Percentiles rank a stretch among this genome's conserved stretches.
phyloP scores from a whole-genome alignment of 2,113 vertebrate genomes.

The Cromileptes altivelis region DNA sequence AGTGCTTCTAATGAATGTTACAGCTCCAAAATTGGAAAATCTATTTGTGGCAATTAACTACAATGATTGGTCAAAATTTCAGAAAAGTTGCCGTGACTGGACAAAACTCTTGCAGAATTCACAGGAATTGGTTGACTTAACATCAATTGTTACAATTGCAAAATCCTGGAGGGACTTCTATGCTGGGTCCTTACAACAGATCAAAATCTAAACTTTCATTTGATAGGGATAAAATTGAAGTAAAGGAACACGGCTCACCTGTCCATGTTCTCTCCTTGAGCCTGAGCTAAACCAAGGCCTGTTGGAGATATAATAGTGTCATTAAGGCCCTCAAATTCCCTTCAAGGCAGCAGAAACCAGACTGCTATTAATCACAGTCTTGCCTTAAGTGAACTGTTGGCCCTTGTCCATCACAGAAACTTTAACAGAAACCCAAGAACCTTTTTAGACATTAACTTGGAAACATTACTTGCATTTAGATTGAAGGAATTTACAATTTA shows the following conservation, averaged over 20 bases:
- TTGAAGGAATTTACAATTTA: not conserved
- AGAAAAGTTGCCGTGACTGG: no score
- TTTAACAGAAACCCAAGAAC: conserved; percentile 8
- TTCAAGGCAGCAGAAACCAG: conserved; percentile 15
- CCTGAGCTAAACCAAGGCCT: conserved; percentile 94
- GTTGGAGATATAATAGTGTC: conserved; percentile 72
- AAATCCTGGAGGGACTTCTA: no score
- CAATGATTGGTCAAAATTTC: no score
- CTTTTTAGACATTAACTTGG: not conserved
- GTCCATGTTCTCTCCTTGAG: conserved; percentile 92
- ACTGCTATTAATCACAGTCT: conserved; percentile 4
- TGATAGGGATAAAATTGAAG: not conserved
- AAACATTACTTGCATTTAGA: not conserved
- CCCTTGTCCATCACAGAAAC: not conserved
- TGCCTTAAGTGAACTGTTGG: conserved; percentile 2
- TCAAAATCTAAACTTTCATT: not conserved
- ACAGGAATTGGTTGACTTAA: no score
- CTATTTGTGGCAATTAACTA: no score
- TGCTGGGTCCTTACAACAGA: not conserved
- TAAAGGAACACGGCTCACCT: conserved; percentile 86
- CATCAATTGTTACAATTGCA: no score
- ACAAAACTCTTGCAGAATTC: no score
- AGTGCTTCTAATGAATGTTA: no score
- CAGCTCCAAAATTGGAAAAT: no score
- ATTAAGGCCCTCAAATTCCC: not conserved